A percentile compares a stretch with the other conserved stretches of the same genome.
These are phyloP conservation scores for Trematomus bernacchii DNA, from an alignment of 2,797 vertebrate genomes.

Conservation along the genomic window DNA sequence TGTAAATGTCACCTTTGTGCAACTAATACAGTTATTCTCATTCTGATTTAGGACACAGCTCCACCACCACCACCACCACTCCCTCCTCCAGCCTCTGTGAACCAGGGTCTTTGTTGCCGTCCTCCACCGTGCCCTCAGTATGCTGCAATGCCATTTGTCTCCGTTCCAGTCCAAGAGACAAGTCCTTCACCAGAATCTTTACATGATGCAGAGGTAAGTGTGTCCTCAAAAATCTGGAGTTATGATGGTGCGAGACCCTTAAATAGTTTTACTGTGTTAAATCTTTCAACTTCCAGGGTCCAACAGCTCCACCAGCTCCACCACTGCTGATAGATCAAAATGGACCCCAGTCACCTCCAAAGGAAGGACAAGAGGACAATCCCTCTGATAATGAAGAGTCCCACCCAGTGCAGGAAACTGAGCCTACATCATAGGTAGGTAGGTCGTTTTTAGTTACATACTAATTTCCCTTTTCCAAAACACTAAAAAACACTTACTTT, in stretches of 20 bases:
- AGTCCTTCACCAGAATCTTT: neutral
- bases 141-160: conserved; percentile 48
- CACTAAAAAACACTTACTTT: neutral
- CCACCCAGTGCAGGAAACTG: conserved; percentile 55
- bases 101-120: rapidly evolving
- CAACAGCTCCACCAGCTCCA: neutral
- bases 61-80: neutral
- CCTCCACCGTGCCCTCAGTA: neutral
- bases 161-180: conserved; percentile 43
- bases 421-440: conserved; percentile 26
- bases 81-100: neutral
- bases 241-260: neutral
- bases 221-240: neutral
- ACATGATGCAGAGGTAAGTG: conserved; percentile 16
- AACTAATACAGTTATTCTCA: no score
- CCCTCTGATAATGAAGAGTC: neutral
- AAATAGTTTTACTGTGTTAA: conserved; percentile 2
- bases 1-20: no score
- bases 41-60: conserved; percentile 13
- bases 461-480: neutral
- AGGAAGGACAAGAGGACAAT: neutral
- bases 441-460: neutral
- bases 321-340: neutral
- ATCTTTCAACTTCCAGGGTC: conserved; percentile 15
- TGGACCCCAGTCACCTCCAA: neutral